Evolutionary conservation across 2,113 vertebrate genomes (phyloP), one percentile per base, ranked within the genome.

Genomic region (Urocolius indicus): DNA sequence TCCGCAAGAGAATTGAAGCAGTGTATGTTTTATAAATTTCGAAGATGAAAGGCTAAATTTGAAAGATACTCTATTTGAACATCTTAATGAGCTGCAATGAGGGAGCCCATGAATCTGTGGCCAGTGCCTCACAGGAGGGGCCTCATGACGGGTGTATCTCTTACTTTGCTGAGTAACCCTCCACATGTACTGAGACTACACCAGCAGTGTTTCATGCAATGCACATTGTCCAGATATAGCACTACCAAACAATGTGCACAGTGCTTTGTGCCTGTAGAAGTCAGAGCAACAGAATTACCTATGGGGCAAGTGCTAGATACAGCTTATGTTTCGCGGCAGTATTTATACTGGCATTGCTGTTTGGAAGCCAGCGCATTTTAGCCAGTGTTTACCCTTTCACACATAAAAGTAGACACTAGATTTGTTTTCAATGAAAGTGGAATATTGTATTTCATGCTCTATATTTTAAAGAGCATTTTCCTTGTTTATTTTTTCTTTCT

Each of bases 101-200:
- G 24, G 59, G 52, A 89, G 43, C 15, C 27, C 2, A 1, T 19
- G 46, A 54, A 18, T 45, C 55, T 72, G 45, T 2, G 2, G 66
- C 27, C 0, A 0, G 73, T 20, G 65, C 9, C 59, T 22, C 1
- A 1, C 14, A 10, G 12, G 23, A 52, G 61, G 21, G 58, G 15
- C 41, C 22, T 22, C 14, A 2, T 9, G 22, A 22, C 0, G 0
- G 20, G 11, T 0, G 0, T 3, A 17, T 0, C 13, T 23, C 55
- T 41, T 8, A 16, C 41, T 27, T 46, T 61, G 46, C 55, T 6
- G 36, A 77, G 69, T n/a, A 74, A 14, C 55, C 43, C 52, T 62
- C 32, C 27, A 8, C 29, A 30, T 2, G 6, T 13, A 11, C 62
- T 0, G 1, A 62, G 11, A 19, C 34, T 14, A 9, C 22, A 16